These are phyloP conservation scores for Aelia acuminata DNA, from an alignment of 2,888 invertebrate genomes.

Conservation along the genomic window DNA sequence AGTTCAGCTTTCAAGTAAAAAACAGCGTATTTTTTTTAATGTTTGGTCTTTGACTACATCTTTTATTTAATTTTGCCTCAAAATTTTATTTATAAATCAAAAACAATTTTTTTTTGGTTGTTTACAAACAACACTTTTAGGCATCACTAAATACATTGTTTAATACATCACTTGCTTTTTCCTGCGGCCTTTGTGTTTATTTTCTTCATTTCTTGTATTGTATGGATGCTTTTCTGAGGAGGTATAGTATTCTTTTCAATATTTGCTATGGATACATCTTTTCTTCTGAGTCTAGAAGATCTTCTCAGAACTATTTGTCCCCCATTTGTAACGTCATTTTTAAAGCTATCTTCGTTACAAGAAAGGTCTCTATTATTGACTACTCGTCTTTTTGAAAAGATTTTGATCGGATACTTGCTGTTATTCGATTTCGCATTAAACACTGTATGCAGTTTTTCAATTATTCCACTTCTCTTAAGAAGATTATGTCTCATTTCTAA, in stretches of 20 bases:
- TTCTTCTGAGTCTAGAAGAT: neutral
- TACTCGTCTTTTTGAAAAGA: neutral
- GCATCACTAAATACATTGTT: neutral
- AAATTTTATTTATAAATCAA: conserved; percentile 1
- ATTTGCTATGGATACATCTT: neutral
- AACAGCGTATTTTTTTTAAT: neutral
- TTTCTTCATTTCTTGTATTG: neutral
- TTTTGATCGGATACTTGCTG: conserved; percentile 31
- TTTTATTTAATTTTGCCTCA: neutral
- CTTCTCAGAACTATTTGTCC: neutral
- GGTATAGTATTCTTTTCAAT: neutral
- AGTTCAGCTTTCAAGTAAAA: neutral
- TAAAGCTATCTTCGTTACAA: neutral
- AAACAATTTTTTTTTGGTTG: neutral
- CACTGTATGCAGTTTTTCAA: conserved; percentile 8
- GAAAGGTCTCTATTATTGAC: neutral
- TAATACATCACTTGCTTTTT: neutral
- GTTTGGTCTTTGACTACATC: neutral
- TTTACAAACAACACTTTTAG: neutral
- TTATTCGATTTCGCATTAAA: neutral
- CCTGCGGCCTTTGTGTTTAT: neutral
- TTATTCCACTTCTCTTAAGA: conserved; percentile 24
- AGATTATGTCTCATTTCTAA: conserved; percentile 34
- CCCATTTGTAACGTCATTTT: neutral
- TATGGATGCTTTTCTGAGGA: neutral